Evolutionary conservation across 2,888 invertebrate genomes (phyloP), one percentile per base, ranked within the genome.

Genomic region (Beris chalybata): DNA sequence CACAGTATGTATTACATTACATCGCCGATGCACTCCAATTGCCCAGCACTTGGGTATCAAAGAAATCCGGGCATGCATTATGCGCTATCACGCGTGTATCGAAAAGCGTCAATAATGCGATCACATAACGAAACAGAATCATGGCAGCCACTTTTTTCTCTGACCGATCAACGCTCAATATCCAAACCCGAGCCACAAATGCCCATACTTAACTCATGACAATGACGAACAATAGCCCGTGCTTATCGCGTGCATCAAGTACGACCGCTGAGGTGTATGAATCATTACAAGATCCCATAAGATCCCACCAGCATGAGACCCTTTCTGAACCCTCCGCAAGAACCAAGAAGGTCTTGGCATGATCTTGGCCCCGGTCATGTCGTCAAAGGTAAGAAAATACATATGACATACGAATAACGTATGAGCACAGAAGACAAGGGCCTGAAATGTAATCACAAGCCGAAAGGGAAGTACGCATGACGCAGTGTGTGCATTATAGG

Each of bases 391-490:
- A 50, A 50, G 22, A 32, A 55, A 29, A 11, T n/a, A 56, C 9
- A 38, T 43, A 56, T 5, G 38, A 5, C 38, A 22, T 22, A 22
- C 38, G 38, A 38, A 56, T 5, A 4, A 5, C 38, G 3, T 22
- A 22, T 4, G 38, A 38, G 38, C 38, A 38, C 22, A 22, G 22
- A 22, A 22, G 38, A 38, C 38, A 38, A 38, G 38, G 38, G 38
- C 9, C 38, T 38, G 38, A 38, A 38, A 38, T 38, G 7, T 38
- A 38, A 38, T 38, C 61, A 22, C 30, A 61, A 61, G 50, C 61
- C 61, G 61, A 56, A 67, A 67, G 59, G 67, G 67, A 67, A 67
- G 67, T 67, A 48, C 64, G 65, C 67, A 61, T 61, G 61, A 61
- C 61, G 52, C 61, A 38, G 15, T 61, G 43, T 50, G 50, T 32